Evolutionary conservation across 2,888 invertebrate genomes (phyloP), one percentile per base, ranked within the genome.

Genomic region (Rapana venosa): DNA sequence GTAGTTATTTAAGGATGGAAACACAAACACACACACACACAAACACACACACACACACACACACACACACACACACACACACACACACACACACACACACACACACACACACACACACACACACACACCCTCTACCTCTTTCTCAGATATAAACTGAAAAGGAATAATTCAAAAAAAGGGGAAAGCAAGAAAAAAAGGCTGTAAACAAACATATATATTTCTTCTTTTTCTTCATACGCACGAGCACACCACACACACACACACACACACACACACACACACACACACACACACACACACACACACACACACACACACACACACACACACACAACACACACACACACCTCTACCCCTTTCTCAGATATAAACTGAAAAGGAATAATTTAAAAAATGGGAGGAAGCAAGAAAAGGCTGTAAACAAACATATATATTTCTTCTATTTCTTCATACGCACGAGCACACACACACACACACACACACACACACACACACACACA

Each of bases 81-180:
- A 77, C 77, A 77, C 77, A 77, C 77, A 77, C 77, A 77, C 77
- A 77, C 77, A 77, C 77, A 79, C 32, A 79, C 77, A 77, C 30
- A 77, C 77, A 77, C 30, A 77, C 77, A 77, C 30, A 77, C 77
- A 77, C 77, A 77, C 32, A 32, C 77, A 77, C 77, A 77, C 77
- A 77, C 30, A 70, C 74, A 74, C 74, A 74, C 74, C 61, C 61
- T 20, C 61, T 61, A 20, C 61, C 61, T 17, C 61, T 20, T 61
- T 17, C 61, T 20, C 61, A n/a, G n/a, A n/a, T n/a, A n/a, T n/a
- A n/a, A n/a, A n/a, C n/a, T n/a, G n/a, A n/a, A n/a, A n/a, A n/a
- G n/a, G n/a, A n/a, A n/a, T n/a, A n/a, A n/a, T n/a, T n/a, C n/a
- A n/a, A n/a, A n/a, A n/a, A n/a, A n/a, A n/a, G n/a, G n/a, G n/a